A percentile compares a stretch with the other conserved stretches of the same genome.
phyloP scores from a whole-genome alignment of 2,888 invertebrate species.

The Hirtodrosophila trivittata region DNA sequence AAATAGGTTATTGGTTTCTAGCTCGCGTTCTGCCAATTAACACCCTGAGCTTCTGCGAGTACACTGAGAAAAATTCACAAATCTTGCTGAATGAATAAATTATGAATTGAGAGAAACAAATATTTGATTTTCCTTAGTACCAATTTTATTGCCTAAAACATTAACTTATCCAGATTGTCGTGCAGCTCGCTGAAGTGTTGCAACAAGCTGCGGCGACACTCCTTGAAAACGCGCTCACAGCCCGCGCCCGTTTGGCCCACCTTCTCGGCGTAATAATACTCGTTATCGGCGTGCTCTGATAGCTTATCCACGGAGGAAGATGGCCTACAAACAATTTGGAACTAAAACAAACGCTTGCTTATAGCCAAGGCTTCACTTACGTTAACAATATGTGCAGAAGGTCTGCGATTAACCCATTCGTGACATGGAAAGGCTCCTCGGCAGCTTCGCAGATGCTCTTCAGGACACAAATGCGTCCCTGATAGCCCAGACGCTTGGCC shows the following conservation, averaged over 20 bases:
- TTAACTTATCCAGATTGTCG: conserved; percentile 59
- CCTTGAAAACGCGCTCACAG: conserved; percentile 79
- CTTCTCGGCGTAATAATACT: conserved; percentile 90
- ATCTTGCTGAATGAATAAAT: background rate
- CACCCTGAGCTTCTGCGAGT: conserved; percentile 31
- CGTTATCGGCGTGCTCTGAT: conserved; percentile 88
- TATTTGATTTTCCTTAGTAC: too few relatives aligned
- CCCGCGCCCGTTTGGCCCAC: conserved; percentile 85
- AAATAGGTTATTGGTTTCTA: conserved; percentile 36
- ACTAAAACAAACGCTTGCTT: background rate
- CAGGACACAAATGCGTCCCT: conserved; percentile 89
- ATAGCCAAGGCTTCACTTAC: conserved; percentile 85
- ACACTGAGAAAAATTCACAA: conserved; percentile 18
- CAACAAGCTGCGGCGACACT: conserved; percentile 68
- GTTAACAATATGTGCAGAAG: conserved; percentile 90
- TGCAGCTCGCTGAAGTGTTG: conserved; percentile 66
- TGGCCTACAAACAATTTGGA: conserved; percentile 84
- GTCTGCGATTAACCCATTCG: conserved; percentile 90
- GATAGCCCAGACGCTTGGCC: conserved; percentile 86
- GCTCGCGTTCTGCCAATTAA: conserved; percentile 67
- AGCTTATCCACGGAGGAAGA: conserved; percentile 88
- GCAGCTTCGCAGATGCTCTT: conserved; percentile 91
- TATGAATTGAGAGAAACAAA: background rate
- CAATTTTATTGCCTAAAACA: conserved; percentile 61
- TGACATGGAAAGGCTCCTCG: conserved; percentile 87